Conservation (phyloP, 2,888 invertebrate genomes). For the Actias luna region DNA sequence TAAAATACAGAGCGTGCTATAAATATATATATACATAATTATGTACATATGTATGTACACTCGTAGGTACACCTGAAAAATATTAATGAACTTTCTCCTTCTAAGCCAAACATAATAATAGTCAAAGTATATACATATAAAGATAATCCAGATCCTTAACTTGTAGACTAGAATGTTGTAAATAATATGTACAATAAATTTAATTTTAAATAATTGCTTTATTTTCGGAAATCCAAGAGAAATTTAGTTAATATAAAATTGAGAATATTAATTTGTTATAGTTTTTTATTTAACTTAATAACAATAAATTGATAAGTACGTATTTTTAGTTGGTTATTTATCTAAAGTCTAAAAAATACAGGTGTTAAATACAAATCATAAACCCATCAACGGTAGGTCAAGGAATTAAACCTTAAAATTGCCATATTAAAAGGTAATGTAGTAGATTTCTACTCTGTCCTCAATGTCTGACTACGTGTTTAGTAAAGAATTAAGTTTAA, state of each 20-base stretch:
- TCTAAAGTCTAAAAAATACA: conserved; percentile 7
- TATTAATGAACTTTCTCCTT: too few relatives aligned
- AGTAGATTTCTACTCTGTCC: conserved; percentile 19
- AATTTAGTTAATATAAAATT: too few relatives aligned
- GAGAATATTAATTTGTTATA: too few relatives aligned
- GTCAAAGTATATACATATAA: neutral
- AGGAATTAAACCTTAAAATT: conserved; percentile 25
- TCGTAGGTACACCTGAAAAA: too few relatives aligned
- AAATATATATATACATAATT: too few relatives aligned
- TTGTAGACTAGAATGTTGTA: neutral
- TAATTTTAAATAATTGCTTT: too few relatives aligned
- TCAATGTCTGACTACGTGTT: conserved; percentile 24
- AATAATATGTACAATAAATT: neutral
- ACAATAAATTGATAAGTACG: neutral
- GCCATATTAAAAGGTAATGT: conserved; percentile 21
- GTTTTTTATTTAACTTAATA: neutral
- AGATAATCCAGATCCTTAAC: neutral
- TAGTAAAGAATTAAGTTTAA: conserved; percentile 11
- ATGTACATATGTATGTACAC: too few relatives aligned
- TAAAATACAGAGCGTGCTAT: too few relatives aligned
- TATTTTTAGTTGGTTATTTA: conserved; percentile 8
- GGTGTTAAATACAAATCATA: conserved; percentile 30
- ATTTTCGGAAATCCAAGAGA: too few relatives aligned
- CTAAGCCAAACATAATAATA: neutral
- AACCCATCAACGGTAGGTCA: conserved; percentile 35